Percentiles rank a stretch among this genome's conserved stretches.
Evolutionary conservation across 2,797 vertebrate genomes (phyloP).

Genomic region (Phalloptychus januarius): DNA sequence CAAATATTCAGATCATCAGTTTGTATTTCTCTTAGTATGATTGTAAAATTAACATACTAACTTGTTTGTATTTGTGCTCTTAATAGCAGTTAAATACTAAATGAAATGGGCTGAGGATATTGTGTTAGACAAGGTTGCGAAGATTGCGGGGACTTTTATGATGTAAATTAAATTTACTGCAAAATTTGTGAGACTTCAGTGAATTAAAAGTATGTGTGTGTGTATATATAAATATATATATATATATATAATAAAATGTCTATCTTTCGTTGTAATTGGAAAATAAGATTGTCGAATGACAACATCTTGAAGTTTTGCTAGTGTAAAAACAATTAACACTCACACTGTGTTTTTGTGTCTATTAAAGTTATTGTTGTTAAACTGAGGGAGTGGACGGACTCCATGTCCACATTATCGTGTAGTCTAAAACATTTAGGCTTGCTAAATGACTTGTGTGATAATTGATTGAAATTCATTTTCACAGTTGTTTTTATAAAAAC

Average conservation of each 20-base stretch:
- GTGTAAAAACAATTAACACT: not conserved
- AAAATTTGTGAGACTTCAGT: not conserved
- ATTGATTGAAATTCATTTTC: not conserved
- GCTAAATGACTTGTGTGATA: not conserved
- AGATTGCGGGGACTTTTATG: not conserved
- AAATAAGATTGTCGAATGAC: not conserved
- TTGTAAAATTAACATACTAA: too few species aligned
- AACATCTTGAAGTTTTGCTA: not conserved
- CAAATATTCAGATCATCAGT: not conserved
- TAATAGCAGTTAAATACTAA: not conserved
- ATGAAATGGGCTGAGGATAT: not conserved
- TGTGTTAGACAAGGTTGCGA: not conserved
- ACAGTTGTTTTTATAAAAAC: not conserved
- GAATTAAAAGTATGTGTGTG: too few species aligned
- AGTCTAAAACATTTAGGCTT: not conserved
- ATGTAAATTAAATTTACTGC: not conserved
- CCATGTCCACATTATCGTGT: not conserved
- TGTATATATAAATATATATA: too few species aligned
- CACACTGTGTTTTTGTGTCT: not conserved
- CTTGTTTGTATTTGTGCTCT: not conserved
- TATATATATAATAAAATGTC: not conserved
- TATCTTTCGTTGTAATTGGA: too few species aligned
- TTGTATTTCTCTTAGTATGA: not conserved
- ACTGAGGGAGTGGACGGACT: not conserved
- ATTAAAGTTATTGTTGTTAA: not conserved